Conservation (phyloP, 2,113 vertebrate species). For the Orientallactaga bullata region DNA sequence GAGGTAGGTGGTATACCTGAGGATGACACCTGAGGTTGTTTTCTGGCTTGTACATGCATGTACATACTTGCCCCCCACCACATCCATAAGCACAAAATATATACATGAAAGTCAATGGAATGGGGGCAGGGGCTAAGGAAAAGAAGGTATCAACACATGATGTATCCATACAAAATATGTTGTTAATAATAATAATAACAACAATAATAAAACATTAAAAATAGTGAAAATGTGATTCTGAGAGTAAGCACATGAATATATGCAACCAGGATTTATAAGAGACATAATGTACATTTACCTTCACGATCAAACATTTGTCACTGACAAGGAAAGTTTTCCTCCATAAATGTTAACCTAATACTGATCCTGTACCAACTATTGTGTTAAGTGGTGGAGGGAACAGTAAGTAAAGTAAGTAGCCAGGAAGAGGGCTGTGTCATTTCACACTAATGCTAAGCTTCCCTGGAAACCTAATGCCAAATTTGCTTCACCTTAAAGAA, state of each 20-base stretch:
- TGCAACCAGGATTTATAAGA: neutral
- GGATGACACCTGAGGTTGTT: no score
- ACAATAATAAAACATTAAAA: no score
- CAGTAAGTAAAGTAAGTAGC: neutral
- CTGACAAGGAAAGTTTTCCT: slow-evolving; percentile 6
- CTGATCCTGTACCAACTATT: neutral
- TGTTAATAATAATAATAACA: no score
- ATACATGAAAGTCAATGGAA: no score
- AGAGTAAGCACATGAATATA: neutral
- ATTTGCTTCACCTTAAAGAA: neutral
- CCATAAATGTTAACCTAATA: neutral
- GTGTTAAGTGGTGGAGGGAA: neutral
- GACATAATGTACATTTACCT: neutral
- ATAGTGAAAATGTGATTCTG: neutral
- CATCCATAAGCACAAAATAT: no score
- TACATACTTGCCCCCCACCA: no score
- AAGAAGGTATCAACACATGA: no score
- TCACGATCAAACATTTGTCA: neutral
- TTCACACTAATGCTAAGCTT: neutral
- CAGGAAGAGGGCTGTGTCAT: neutral
- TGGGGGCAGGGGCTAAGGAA: no score
- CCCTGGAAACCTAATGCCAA: neutral
- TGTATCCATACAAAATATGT: no score
- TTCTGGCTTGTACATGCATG: no score
- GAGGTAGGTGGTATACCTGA: no score